phyloP scores from a whole-genome alignment of 2,113 vertebrate genomes.

The Pandion haliaetus region DNA sequence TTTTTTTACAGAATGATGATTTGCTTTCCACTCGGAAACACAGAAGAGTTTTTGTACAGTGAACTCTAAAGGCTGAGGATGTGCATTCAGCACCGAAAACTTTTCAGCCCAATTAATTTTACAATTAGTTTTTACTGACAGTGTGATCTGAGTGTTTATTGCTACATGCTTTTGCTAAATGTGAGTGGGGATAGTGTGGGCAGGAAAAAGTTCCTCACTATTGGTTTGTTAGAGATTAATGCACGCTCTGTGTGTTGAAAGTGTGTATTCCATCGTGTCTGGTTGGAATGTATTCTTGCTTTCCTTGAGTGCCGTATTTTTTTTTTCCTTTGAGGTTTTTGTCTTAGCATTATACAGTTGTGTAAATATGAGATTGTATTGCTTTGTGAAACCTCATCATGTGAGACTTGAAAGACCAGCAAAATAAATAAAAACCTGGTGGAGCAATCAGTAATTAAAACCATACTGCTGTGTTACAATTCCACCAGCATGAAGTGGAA shows the following conservation, averaged over 20 bases:
- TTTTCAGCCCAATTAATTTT: neutral
- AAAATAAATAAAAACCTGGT: neutral
- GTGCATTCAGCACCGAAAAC: neutral
- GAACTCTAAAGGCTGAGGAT: neutral
- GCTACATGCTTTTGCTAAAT: neutral
- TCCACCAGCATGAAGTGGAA: neutral
- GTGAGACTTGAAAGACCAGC: neutral
- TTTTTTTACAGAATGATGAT: neutral
- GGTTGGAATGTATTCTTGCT: neutral
- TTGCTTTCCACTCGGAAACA: neutral
- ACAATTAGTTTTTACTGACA: neutral
- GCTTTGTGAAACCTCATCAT: slow-evolving; percentile 29
- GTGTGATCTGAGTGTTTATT: neutral
- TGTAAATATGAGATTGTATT: slow-evolving; percentile 18
- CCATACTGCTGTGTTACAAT: neutral
- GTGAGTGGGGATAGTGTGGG: neutral
- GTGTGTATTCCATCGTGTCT: neutral
- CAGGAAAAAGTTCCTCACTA: neutral
- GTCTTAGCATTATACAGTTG: neutral
- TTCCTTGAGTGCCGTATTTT: neutral
- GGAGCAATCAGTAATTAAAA: neutral
- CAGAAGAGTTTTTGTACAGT: neutral
- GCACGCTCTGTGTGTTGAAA: neutral
- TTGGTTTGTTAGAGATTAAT: neutral
- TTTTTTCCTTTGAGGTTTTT: neutral